These are phyloP conservation scores for Puffinus mauretanicus DNA, from an alignment of 2,113 vertebrate genomes.

Conservation along the genomic window DNA sequence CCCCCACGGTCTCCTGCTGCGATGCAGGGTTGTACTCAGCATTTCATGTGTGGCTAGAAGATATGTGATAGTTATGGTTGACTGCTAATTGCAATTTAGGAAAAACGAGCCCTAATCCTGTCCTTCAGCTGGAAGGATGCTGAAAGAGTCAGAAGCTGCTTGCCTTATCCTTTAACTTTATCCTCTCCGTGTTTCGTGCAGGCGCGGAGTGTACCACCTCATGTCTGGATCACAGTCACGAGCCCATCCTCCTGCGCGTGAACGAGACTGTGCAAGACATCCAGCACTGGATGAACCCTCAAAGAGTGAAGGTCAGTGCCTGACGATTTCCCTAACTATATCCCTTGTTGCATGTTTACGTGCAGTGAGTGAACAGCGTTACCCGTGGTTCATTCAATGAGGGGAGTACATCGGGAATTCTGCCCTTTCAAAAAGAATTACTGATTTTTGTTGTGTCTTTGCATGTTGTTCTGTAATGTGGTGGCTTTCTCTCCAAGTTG, in stretches of 20 bases:
- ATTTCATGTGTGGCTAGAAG: not conserved
- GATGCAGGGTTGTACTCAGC: not conserved
- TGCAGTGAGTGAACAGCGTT: not conserved
- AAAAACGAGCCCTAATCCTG: not conserved
- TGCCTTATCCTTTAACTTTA: conserved; percentile 24
- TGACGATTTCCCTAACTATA: rapidly evolving
- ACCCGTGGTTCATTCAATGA: not conserved
- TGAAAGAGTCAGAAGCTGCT: not conserved
- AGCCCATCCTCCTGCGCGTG: conserved; percentile 86
- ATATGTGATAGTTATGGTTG: conserved; percentile 44
- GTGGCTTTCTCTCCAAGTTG: not conserved
- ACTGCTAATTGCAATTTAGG: conserved; percentile 59
- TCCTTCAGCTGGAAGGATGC: not conserved
- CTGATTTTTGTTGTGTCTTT: not conserved
- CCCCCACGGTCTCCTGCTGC: not conserved
- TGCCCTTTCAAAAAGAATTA: not conserved
- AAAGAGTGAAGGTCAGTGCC: conserved; percentile 88
- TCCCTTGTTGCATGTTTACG: not conserved
- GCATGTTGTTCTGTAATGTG: not conserved
- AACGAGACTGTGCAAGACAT: conserved; percentile 85
- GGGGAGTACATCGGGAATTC: not conserved
- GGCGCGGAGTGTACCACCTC: conserved; percentile 89
- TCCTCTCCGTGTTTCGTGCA: conserved; percentile 41
- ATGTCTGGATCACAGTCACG: conserved; percentile 88
- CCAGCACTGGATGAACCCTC: conserved; percentile 93